Percentiles rank a stretch among this genome's conserved stretches.
These are phyloP conservation scores for Ophiodon elongatus DNA, from an alignment of 2,113 vertebrate genomes.

Conservation along the genomic window DNA sequence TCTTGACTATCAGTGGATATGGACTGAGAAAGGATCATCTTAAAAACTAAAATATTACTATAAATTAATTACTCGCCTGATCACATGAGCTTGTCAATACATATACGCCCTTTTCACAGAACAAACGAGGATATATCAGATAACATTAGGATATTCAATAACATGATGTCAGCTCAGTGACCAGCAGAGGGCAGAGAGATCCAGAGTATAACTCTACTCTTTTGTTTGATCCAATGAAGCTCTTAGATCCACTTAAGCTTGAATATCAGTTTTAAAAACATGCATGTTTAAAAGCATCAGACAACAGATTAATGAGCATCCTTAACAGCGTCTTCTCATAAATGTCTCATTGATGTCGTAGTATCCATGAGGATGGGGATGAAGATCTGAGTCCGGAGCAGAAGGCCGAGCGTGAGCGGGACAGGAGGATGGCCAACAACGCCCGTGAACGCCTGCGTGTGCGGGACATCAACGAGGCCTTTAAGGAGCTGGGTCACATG, in stretches of 20 bases:
- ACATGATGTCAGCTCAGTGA: slow-evolving; percentile 8
- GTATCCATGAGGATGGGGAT: slow-evolving; percentile 96
- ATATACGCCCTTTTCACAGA: neutral
- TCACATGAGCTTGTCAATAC: slow-evolving; percentile 1
- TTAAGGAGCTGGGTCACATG: slow-evolving; percentile 98
- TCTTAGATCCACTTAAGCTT: neutral
- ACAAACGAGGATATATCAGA: neutral
- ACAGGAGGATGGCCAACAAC: slow-evolving; percentile 96
- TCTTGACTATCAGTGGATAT: neutral
- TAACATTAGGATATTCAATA: neutral
- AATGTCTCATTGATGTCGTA: slow-evolving; percentile 68
- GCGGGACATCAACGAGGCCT: slow-evolving; percentile 97
- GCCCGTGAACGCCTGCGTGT: slow-evolving; percentile 95
- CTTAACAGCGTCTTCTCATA: neutral
- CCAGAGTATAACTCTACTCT: slow-evolving; percentile 21
- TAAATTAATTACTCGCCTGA: neutral
- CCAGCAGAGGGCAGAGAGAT: slow-evolving; percentile 71
- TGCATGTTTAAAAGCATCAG: neutral
- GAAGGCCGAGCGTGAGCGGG: slow-evolving; percentile 94
- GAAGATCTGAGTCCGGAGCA: slow-evolving; percentile 97
- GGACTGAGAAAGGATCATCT: neutral
- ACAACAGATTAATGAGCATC: neutral
- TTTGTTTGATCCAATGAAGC: neutral
- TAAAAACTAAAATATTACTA: neutral
- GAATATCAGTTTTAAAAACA: neutral